These are phyloP conservation scores for Pristionchus entomophagus DNA, from an alignment of 2,888 invertebrate genomes.

Conservation along the genomic window DNA sequence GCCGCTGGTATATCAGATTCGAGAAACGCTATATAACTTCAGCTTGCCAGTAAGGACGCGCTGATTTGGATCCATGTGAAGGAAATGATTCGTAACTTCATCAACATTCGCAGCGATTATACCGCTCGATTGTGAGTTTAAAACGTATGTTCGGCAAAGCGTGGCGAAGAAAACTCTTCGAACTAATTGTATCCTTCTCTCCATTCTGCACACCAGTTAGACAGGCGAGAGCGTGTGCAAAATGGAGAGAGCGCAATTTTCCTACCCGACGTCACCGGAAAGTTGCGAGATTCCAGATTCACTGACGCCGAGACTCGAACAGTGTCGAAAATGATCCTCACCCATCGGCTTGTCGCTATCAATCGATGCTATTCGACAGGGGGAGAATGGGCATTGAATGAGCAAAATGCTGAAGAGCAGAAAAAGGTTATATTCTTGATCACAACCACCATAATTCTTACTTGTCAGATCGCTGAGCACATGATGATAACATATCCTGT, in stretches of 20 bases:
- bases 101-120: neutral
- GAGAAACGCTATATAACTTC: too few species aligned
- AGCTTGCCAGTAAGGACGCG: too few species aligned
- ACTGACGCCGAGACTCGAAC: neutral
- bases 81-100: neutral
- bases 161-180: too few species aligned
- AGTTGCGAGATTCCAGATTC: neutral
- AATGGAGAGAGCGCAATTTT: too few species aligned
- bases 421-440: neutral
- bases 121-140: neutral
- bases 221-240: too few species aligned
- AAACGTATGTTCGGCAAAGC: neutral
- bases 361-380: neutral
- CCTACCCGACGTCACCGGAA: too few species aligned
- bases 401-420: neutral
- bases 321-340: neutral
- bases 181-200: too few species aligned
- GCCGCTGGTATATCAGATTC: too few species aligned
- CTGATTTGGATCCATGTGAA: neutral
- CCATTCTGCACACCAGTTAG: too few species aligned
- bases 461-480: too few species aligned
- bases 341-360: neutral
- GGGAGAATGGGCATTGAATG: neutral
- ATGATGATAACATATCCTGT: too few species aligned
- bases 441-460: neutral